Base-by-base conservation (phyloP, 2,797 vertebrate genomes). In the Gallinago nigripennis region DNA sequence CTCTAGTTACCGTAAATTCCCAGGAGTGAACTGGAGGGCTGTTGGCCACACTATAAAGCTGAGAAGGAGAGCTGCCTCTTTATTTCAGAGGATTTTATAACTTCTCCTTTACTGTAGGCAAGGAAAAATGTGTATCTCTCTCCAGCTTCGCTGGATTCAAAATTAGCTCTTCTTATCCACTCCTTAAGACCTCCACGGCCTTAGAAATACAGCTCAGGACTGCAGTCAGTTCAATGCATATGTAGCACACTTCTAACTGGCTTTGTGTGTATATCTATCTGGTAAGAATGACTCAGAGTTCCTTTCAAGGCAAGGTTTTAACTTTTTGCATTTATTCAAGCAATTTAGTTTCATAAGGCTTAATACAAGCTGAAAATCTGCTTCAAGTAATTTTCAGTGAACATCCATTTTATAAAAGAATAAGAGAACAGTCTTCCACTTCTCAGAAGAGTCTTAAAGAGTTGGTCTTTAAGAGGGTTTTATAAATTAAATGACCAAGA, bases 51-150 rank as follows among this genome's bases (percentile, higher is more conserved):
- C 4, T 51, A 39, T 70, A 86, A 91, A 92, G 41, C 21, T 81
- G 39, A 87, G 27, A 20, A 91, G 60, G 33, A 85, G 30, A 93
- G 5, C 11, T 85, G 16, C 11, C 28, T 68, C 56, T 85, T 72
- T 89, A 53, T 76, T 94, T 92, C 53, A 45, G 43, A 51, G 53
- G n/a, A 30, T 82, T 89, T 95, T 89, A 60, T 80, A 92, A 79
- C n/a, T 77, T 83, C n/a, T 91, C 14, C 86, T 27, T 71, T 90
- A 79, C 56, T 89, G 65, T 68, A 84, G 73, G 46, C 37, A 90
- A 88, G 31, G 10, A n/a, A 90, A 88, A 95, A 69, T 27, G 30
- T 79, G 8, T 12, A 65, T 64, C 13, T 72, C 19, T 93, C 88
- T 80, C 84, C 80, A 46, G 18, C 33, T 82, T 89, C 48, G 8